A percentile compares a stretch with the other conserved stretches of the same genome.
These are phyloP conservation scores for Copsychus sechellarum DNA, from an alignment of 2,113 vertebrate species.

Conservation along the genomic window DNA sequence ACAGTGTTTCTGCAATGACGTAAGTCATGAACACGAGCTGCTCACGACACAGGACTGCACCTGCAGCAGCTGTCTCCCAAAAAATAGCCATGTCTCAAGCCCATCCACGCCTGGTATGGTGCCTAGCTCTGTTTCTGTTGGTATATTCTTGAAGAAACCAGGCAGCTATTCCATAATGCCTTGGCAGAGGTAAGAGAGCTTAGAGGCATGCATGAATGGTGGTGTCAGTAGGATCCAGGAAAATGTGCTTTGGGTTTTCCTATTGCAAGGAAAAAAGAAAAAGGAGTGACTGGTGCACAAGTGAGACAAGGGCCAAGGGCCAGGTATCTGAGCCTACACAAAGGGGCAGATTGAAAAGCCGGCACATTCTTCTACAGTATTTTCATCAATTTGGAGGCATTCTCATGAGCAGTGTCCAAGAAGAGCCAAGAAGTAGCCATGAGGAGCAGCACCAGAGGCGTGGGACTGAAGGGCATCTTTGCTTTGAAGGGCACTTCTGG, in stretches of 20 bases:
- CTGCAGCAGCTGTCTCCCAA: neutral
- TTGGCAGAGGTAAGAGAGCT: neutral
- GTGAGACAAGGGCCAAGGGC: accelerated
- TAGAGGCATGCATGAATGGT: neutral
- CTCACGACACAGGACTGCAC: neutral
- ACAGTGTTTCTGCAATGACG: neutral
- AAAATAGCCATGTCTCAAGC: neutral
- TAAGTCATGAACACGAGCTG: neutral
- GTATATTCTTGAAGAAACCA: neutral
- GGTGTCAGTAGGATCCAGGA: neutral
- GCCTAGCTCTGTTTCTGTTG: neutral
- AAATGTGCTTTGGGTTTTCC: neutral
- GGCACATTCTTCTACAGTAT: neutral
- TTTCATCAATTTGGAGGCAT: accelerated
- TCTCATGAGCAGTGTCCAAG: neutral
- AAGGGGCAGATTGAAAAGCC: neutral
- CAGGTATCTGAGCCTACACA: neutral
- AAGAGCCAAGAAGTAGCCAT: neutral
- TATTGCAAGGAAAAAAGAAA: neutral
- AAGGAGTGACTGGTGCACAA: neutral
- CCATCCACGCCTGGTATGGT: neutral
- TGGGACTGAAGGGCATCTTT: neutral
- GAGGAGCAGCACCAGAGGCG: neutral
- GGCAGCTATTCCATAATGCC: neutral
- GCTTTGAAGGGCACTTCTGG: neutral